A percentile compares a stretch with the other conserved stretches of the same genome.
Evolutionary conservation across 2,113 vertebrate genomes (phyloP).

Genomic region (Crotalus helleri): DNA sequence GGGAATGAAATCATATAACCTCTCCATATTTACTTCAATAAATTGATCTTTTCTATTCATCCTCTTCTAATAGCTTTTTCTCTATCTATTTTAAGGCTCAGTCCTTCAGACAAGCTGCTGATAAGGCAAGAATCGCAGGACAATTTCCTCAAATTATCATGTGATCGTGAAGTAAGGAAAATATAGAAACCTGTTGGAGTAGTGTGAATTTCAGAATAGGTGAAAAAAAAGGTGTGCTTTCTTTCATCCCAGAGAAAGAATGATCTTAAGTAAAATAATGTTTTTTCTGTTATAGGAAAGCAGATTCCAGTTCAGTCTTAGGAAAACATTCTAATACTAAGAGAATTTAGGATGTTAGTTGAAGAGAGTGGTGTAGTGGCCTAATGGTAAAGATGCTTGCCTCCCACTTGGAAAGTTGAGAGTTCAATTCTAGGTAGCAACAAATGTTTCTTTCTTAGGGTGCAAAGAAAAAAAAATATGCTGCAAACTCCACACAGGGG

Average conservation of each 20-base stretch:
- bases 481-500: neutral
- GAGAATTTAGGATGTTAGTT: neutral
- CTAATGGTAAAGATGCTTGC: neutral
- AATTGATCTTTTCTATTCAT: neutral
- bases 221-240: neutral
- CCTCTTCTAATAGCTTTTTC: neutral
- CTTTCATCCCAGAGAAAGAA: neutral
- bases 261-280: neutral
- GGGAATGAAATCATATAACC: neutral
- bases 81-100: neutral
- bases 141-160: neutral
- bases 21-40: neutral
- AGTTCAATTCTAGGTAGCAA: neutral
- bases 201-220: neutral
- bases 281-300: neutral
- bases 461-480: neutral
- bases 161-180: neutral
- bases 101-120: neutral
- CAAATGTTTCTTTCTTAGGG: neutral
- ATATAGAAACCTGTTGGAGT: neutral
- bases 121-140: neutral
- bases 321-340: neutral
- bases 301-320: neutral
- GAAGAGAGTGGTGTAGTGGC: neutral
- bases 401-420: neutral